Conservation (phyloP, 2,888 invertebrate genomes). For the Pollenia amentaria region DNA sequence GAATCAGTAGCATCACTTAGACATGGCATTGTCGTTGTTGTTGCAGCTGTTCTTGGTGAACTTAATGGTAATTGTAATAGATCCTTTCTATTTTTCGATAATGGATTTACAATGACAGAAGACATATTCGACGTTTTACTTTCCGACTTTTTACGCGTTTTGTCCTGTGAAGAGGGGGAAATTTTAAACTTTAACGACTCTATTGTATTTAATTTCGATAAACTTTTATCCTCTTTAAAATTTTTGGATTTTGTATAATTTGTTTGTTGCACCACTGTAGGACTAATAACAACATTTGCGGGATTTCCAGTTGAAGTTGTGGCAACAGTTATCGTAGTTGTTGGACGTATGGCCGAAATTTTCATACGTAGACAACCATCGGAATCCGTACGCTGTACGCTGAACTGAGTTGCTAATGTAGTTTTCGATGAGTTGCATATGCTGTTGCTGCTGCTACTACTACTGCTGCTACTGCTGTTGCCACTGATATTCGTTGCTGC, state of each 20-base stretch:
- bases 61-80: conserved; percentile 35
- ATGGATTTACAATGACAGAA: conserved; percentile 54
- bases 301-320: conserved; percentile 6
- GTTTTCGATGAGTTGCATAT: conserved; percentile 54
- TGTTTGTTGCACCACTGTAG: conserved; percentile 35
- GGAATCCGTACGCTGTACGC: conserved; percentile 83
- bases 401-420: conserved; percentile 80
- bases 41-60: conserved; percentile 3
- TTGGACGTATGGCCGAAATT: conserved; percentile 83
- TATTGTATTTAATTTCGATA: conserved; percentile 33
- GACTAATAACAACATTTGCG: conserved; percentile 53
- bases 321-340: conserved; percentile 56
- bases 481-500: conserved; percentile 42
- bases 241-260: conserved; percentile 32
- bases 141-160: conserved; percentile 54
- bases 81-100: conserved; percentile 42
- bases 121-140: conserved; percentile 67
- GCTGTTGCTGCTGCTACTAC: conserved; percentile 48
- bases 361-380: conserved; percentile 84
- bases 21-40: conserved; percentile 45
- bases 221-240: conserved; percentile 48
- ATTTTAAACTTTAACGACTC: conserved; percentile 68
- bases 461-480: conserved; percentile 44
- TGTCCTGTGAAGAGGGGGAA: conserved; percentile 53
- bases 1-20: conserved; percentile 78